Base-by-base conservation (phyloP, 1,140 invertebrate species). In the Heterodera carotae region DNA sequence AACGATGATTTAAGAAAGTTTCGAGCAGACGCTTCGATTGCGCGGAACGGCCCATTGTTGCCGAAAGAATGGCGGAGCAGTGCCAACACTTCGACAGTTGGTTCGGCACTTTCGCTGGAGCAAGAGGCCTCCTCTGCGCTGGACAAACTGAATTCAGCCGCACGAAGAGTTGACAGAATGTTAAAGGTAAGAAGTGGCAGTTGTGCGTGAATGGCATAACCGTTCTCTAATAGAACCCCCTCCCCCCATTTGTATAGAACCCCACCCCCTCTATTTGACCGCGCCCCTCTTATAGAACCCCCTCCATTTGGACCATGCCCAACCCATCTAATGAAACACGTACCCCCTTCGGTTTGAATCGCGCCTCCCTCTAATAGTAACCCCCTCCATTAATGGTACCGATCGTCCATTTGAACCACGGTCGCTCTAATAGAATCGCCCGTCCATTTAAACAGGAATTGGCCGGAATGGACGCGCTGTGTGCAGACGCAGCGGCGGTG, bases 91-190 rank as follows among this genome's bases (percentile, higher is more conserved):
- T 27, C 70, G 8, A 75, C 77, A 10, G 74, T 78, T 34, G 77
- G 78, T 66, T 84, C 80, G 22, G 76, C 77, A 59, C 48, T 82
- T 39, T 85, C 81, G 25, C 59, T 85, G 71, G 29, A 72, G 12
- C 43, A 56, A 48, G 74, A 27, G 18, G 39, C 62, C 5, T n/a
- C n/a, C n/a, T 29, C 56, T 27, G 80, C 77, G n/a, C 69, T 84
- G 5, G 76, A 84, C 10, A 74, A 72, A 73, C 68, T 85, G 31
- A 82, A 85, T 66, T 73, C 83, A n/a, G 80, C 84, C 29, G 83
- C 84, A 29, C 84, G 78, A 29, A 76, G 85, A 48, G 83, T 85
- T 25, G 84, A 85, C 60, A 36, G 76, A 71, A 85, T 85, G 84
- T 72, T 85, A 25, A 76, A 81, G 59, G 75, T 76, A 60, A 69